These are phyloP conservation scores for Polypedilum pembai DNA, from an alignment of 1,140 invertebrate genomes.

Conservation along the genomic window DNA sequence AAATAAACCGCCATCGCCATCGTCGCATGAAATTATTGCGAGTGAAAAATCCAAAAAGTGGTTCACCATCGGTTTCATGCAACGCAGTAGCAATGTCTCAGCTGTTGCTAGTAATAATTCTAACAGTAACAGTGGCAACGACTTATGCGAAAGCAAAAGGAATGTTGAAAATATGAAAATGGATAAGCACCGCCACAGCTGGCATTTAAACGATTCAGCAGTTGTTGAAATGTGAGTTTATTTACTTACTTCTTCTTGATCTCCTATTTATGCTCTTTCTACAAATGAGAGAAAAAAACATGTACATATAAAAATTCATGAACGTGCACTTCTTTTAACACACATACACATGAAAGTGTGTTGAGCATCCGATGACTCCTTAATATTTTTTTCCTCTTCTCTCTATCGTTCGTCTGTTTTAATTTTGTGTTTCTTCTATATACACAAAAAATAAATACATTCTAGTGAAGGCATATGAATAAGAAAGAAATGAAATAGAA, in stretches of 20 bases:
- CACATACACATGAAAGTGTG: background rate
- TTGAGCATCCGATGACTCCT: background rate
- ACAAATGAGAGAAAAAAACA: background rate
- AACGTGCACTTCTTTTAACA: background rate
- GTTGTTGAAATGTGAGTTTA: constrained; percentile 25
- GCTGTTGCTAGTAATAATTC: constrained; percentile 16
- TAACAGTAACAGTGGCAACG: background rate
- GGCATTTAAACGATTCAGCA: constrained; percentile 22
- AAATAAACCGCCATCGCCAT: background rate
- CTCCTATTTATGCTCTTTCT: background rate
- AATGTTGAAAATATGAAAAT: background rate
- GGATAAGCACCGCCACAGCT: constrained; percentile 19
- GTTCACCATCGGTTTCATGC: background rate
- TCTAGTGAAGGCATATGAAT: too few species aligned
- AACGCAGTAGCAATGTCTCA: background rate
- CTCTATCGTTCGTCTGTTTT: background rate
- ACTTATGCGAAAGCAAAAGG: background rate
- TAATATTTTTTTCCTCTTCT: background rate
- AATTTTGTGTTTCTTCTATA: too few species aligned
- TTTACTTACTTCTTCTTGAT: background rate
- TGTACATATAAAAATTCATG: background rate
- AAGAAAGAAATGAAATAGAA: too few species aligned
- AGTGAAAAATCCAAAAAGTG: background rate
- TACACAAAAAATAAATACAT: too few species aligned
- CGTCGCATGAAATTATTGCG: background rate